Base-by-base conservation (phyloP, 2,888 invertebrate species). In the Polydrusus cervinus region DNA sequence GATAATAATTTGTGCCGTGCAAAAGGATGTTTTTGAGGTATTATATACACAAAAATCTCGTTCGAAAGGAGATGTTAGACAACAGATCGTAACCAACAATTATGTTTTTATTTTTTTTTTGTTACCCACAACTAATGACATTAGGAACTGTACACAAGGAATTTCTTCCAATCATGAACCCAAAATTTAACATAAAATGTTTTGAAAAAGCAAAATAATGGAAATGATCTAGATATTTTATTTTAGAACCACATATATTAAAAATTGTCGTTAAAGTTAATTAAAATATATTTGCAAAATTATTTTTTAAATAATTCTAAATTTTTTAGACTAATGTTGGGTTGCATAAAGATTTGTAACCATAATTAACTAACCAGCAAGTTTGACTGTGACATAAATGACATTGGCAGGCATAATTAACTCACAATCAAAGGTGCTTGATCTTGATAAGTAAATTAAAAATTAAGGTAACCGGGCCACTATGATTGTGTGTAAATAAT, bases 61-160 rank as follows among this genome's bases (percentile, higher is more conserved):
- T 74, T 14, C 68, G 40, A 40, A 70, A 51, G 75, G 70, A 75
- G 70, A 75, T 75, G 75, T 75, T 75, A 75, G 66, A 60, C 61
- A 64, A 67, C 53, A 49, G 34, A n/a, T 38, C n/a, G 11, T 60
- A 38, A 60, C 57, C 57, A 60, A 38, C 57, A 60, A 60, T n/a
- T n/a, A 55, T 14, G 14, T 30, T 30, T 30, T 30, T 30, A n/a
- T 10, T 20, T 20, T 3, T 53, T 53, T 53, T n/a, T 34, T 38
- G 18, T 60, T 60, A 60, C 57, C 57, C 57, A 60, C 57, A 60
- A 38, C 57, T 60, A 60, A 57, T 14, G 34, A 57, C 57, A 57
- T 11, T 9, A 14, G 38, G 9, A 55, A 38, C 38, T 60, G 57
- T 60, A 60, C 57, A 60, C 38, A 38, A 16, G 57, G 57, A 38